Conservation (phyloP, 1,140 invertebrate genomes). For the Hylyphantes graminicola region DNA sequence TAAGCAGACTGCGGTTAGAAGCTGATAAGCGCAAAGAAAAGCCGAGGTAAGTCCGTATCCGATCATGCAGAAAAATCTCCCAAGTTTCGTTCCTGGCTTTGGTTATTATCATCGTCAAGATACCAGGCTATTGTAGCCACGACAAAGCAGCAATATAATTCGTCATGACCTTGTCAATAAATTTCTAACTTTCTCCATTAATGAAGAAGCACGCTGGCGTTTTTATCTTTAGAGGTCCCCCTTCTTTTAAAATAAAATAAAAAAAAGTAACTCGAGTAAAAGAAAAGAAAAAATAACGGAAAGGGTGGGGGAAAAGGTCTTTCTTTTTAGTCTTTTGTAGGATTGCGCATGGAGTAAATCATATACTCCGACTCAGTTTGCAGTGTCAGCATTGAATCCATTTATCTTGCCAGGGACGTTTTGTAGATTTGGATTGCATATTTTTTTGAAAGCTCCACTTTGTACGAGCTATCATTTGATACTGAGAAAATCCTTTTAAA, state of each 20-base stretch:
- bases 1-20: conserved; percentile 56
- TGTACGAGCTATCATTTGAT: conserved; percentile 40
- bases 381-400: conserved; percentile 52
- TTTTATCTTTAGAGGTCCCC: conserved; percentile 54
- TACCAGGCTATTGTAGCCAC: conserved; percentile 46
- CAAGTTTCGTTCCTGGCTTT: conserved; percentile 32
- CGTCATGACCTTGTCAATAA: conserved; percentile 60
- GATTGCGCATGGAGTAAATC: conserved; percentile 42
- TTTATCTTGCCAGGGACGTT: conserved; percentile 52
- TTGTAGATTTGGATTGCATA: conserved; percentile 49
- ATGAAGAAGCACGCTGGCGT: conserved; percentile 51
- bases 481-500: conserved; percentile 26
- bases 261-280: conserved; percentile 29
- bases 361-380: conserved; percentile 57
- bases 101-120: conserved; percentile 53
- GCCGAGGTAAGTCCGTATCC: conserved; percentile 48
- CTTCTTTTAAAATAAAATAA: conserved; percentile 48
- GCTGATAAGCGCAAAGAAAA: conserved; percentile 43
- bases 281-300: background rate
- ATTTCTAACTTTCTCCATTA: conserved; percentile 61
- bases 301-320: conserved; percentile 12
- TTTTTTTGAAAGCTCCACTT: conserved; percentile 31
- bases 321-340: background rate
- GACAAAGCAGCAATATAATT: conserved; percentile 60
- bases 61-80: conserved; percentile 50